Conservation (phyloP, 2,113 vertebrate genomes). For the Theropithecus gelada region DNA sequence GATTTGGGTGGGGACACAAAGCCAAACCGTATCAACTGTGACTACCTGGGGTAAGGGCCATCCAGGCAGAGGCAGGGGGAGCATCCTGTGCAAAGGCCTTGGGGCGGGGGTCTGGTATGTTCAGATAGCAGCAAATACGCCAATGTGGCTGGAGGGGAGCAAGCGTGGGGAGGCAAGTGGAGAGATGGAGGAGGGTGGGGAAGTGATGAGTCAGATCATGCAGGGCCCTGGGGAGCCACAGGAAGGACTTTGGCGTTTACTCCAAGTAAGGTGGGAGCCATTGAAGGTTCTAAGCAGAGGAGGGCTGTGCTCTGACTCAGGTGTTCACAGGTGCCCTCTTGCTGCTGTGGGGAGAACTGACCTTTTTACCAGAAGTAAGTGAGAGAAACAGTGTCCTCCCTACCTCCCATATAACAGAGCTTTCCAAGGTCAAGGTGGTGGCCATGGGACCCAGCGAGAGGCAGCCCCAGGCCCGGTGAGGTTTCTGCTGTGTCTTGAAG, state of each 20-base stretch:
- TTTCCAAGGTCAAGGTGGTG: neutral
- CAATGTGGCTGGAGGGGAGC: neutral
- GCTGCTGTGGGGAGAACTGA: neutral
- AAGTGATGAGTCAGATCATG: neutral
- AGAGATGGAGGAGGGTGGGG: neutral
- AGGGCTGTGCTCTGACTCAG: fast-evolving
- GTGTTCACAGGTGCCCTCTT: neutral
- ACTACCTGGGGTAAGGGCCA: neutral
- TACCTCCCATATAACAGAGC: neutral
- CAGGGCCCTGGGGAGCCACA: no score
- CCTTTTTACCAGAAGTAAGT: neutral
- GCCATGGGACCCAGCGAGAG: neutral
- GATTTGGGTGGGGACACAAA: no score
- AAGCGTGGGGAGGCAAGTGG: neutral
- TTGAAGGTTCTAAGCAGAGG: neutral
- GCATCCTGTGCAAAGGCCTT: neutral
- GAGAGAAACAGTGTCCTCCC: neutral
- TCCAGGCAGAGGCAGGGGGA: neutral
- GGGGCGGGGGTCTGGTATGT: neutral
- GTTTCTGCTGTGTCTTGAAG: neutral
- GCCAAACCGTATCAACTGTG: no score
- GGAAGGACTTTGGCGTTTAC: neutral
- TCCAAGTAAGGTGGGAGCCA: neutral
- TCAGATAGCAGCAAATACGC: neutral
- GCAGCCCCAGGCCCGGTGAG: neutral